Conservation (phyloP, 2,797 vertebrate genomes). For the Enteromius afrohamiltoni region DNA sequence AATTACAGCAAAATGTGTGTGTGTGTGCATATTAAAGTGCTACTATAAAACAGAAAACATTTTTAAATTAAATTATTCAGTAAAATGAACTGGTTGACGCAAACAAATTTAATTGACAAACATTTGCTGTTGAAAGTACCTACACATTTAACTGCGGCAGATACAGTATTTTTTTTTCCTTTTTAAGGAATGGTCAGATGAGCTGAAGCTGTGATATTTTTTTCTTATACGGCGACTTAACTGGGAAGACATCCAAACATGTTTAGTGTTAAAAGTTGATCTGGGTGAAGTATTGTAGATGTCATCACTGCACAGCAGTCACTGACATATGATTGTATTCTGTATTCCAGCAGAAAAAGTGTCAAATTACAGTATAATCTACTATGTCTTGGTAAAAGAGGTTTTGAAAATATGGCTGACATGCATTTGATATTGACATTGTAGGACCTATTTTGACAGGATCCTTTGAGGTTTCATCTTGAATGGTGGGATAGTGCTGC, state of each 20-base stretch:
- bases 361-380: not conserved
- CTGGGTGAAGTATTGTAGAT: not conserved
- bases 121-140: not conserved
- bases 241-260: not conserved
- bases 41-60: not conserved
- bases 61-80: not conserved
- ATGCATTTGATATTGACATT: not conserved
- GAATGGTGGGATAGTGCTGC: not conserved
- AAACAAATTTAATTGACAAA: not conserved
- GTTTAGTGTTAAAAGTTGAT: not conserved
- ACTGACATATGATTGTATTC: not conserved
- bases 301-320: slow-evolving; percentile 2
- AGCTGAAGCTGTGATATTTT: not conserved
- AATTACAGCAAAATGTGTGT: not conserved
- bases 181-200: not conserved
- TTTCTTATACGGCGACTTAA: not conserved
- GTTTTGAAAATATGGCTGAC: not conserved
- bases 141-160: not conserved
- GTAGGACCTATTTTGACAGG: not conserved
- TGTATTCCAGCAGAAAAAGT: not conserved
- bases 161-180: not conserved
- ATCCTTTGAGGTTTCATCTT: not conserved
- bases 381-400: not conserved
- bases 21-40: not conserved
- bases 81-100: not conserved